Evolutionary conservation across 2,797 vertebrate genomes (phyloP).

Genomic region (Falco novaeseelandiae): DNA sequence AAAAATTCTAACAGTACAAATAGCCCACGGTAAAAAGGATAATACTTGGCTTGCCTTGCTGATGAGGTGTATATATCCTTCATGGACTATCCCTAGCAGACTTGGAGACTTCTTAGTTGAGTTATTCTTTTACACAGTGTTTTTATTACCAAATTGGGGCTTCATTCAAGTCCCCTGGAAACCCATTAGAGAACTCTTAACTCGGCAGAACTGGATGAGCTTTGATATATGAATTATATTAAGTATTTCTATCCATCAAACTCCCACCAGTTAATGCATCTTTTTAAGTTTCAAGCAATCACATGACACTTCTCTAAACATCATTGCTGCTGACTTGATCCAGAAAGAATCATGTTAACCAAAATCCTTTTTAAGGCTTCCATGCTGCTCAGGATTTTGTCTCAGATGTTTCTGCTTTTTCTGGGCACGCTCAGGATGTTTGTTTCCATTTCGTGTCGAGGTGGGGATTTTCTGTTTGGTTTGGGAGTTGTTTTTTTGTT

Average conservation of each 20-base stretch:
- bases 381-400: not conserved
- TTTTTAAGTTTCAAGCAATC: not conserved
- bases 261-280: not conserved
- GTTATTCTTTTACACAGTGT: not conserved
- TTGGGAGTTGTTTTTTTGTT: not conserved
- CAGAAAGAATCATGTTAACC: not conserved
- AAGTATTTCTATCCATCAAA: not conserved
- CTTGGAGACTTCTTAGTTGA: not conserved
- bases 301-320: not conserved
- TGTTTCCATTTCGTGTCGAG: not conserved
- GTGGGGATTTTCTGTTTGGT: not conserved
- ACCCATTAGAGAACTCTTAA: constrained; percentile 22
- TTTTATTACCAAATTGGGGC: constrained; percentile 11
- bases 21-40: not conserved
- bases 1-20: not conserved
- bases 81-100: not conserved
- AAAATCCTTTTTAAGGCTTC: not conserved
- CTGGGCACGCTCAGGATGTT: not conserved
- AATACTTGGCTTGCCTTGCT: constrained; percentile 31
- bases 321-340: not conserved
- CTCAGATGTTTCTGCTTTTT: not conserved
- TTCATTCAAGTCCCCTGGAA: constrained; percentile 36
- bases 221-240: constrained; percentile 17
- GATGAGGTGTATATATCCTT: not conserved
- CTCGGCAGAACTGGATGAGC: not conserved